phyloP scores from a whole-genome alignment of 2,888 invertebrate genomes.

The Hypomecis atomaria region DNA sequence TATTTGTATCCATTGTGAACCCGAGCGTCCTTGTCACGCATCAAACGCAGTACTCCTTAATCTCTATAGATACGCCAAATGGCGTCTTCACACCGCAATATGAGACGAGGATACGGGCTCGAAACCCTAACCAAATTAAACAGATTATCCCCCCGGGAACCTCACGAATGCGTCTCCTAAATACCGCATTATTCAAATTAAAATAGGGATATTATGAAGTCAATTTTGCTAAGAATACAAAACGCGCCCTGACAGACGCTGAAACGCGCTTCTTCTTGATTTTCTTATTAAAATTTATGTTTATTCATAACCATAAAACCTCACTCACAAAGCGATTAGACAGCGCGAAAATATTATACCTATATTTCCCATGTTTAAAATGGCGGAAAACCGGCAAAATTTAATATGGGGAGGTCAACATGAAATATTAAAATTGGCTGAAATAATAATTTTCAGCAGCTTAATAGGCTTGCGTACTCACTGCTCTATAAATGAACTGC shows the following conservation, averaged over 20 bases:
- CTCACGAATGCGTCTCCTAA: constrained; percentile 48
- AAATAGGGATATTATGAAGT: constrained; percentile 61
- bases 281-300: constrained; percentile 52
- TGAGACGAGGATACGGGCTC: constrained; percentile 43
- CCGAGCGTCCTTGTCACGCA: constrained; percentile 40
- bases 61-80: constrained; percentile 39
- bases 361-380: constrained; percentile 21
- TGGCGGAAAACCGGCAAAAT: constrained; percentile 2
- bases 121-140: constrained; percentile 54
- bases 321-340: constrained; percentile 38
- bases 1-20: constrained; percentile 42
- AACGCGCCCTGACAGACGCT: constrained; percentile 42
- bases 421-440: background rate
- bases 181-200: constrained; percentile 65
- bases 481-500: too few species aligned
- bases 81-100: constrained; percentile 39
- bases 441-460: background rate
- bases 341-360: constrained; percentile 23
- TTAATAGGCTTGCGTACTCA: too few species aligned
- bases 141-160: constrained; percentile 54
- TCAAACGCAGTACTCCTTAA: constrained; percentile 42
- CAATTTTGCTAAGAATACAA: constrained; percentile 53
- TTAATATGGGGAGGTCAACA: background rate
- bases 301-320: constrained; percentile 56
- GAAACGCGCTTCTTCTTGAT: constrained; percentile 46